Percentiles rank a stretch among this genome's conserved stretches.
Conservation (phyloP, 2,797 vertebrate species). For the Fratercula arctica region DNA sequence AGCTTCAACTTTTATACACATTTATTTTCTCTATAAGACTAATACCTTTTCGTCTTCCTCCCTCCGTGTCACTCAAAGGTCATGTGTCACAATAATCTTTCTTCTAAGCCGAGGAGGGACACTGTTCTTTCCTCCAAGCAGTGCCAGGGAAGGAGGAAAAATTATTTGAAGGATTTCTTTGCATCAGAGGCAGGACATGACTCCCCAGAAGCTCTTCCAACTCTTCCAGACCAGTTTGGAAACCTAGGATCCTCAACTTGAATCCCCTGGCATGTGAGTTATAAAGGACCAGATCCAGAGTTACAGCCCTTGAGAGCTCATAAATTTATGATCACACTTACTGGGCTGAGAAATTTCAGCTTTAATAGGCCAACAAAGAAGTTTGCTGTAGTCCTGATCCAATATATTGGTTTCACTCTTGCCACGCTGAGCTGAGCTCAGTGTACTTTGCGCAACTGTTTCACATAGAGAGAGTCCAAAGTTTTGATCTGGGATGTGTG, state of each 20-base stretch:
- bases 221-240: not conserved
- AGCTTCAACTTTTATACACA: not conserved
- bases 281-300: not conserved
- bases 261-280: not conserved
- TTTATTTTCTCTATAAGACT: not conserved
- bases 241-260: not conserved
- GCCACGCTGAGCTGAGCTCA: not conserved
- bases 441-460: not conserved
- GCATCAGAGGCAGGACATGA: not conserved
- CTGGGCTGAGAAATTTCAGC: not conserved
- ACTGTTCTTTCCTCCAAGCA: not conserved
- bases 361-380: not conserved
- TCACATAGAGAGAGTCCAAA: not conserved
- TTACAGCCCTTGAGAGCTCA: not conserved
- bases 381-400: not conserved
- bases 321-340: accelerated
- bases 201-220: not conserved
- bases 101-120: not conserved
- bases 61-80: not conserved
- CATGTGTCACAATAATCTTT: not conserved
- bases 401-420: not conserved
- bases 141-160: not conserved
- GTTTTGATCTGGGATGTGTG: not conserved
- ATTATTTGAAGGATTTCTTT: not conserved
- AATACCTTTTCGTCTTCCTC: not conserved